Conservation (phyloP, 2,113 vertebrate genomes). For the Eleginops maclovinus region DNA sequence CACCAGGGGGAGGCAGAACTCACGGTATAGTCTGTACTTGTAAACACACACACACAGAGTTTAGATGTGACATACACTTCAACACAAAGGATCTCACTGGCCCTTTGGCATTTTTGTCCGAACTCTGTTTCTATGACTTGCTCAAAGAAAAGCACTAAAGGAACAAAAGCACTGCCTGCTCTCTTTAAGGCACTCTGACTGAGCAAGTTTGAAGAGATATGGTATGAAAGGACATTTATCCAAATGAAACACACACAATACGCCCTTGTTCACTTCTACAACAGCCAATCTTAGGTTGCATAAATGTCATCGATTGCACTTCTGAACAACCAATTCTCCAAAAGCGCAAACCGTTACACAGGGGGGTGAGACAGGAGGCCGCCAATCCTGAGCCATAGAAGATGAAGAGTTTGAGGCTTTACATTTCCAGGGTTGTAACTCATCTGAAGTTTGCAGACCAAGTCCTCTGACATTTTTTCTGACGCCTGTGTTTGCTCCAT, state of each 20-base stretch:
- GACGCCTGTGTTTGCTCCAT: not conserved
- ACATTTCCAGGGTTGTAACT: not conserved
- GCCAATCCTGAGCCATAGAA: not conserved
- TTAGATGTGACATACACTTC: not conserved
- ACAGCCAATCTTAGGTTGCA: not conserved
- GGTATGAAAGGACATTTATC: constrained; percentile 35
- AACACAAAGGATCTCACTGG: constrained; percentile 7
- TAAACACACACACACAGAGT: not conserved
- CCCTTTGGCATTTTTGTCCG: not conserved
- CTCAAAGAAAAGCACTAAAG: constrained; percentile 7
- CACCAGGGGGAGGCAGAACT: constrained; percentile 64
- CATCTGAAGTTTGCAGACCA: not conserved
- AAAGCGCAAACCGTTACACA: constrained; percentile 10
- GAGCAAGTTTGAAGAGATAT: constrained; percentile 30
- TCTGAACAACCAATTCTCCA: not conserved
- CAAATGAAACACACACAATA: constrained; percentile 55
- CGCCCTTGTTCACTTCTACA: constrained; percentile 17
- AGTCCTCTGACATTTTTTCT: not conserved
- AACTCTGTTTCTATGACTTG: not conserved
- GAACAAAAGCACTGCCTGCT: constrained; percentile 3
- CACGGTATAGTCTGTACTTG: not conserved
- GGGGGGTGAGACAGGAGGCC: not conserved
- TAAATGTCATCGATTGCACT: constrained; percentile 16
- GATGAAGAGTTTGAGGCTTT: not conserved
- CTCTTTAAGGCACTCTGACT: constrained; percentile 30